phyloP scores from a whole-genome alignment of 2,888 invertebrate genomes.

The Agrochola lota region DNA sequence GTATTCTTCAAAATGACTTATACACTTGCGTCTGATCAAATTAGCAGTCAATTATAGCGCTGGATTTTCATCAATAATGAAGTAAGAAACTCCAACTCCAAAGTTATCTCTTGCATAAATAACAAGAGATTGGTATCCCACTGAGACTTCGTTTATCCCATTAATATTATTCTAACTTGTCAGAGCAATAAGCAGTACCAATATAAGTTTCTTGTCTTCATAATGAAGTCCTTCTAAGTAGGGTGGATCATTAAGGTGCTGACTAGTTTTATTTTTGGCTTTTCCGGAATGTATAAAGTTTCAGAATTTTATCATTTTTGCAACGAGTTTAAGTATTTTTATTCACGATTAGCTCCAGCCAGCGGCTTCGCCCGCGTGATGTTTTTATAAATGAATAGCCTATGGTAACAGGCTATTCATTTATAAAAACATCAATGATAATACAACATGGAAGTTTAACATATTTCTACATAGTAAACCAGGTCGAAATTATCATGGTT shows the following conservation, averaged over 20 bases:
- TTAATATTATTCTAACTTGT: conserved; percentile 35
- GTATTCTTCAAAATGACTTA: neutral
- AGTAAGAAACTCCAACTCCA: neutral
- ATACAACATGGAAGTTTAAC: too few species aligned
- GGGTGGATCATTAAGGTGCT: neutral
- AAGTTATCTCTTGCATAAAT: conserved; percentile 39
- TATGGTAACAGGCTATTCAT: too few species aligned
- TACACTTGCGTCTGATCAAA: neutral
- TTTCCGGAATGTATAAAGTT: neutral
- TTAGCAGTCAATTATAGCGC: neutral
- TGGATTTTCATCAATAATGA: conserved; percentile 14
- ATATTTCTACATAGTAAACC: too few species aligned
- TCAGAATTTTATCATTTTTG: neutral
- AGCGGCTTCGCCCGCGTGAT: neutral
- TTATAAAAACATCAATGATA: too few species aligned
- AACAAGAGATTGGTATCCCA: conserved; percentile 15
- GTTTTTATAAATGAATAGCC: too few species aligned
- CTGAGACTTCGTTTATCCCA: conserved; percentile 18
- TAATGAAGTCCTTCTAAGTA: conserved; percentile 13
- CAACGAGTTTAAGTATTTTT: neutral
- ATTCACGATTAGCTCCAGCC: neutral
- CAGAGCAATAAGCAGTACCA: conserved; percentile 16
- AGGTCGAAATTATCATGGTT: too few species aligned
- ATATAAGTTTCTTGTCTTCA: conserved; percentile 29
- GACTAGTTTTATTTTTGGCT: conserved; percentile 6